A percentile compares a stretch with the other conserved stretches of the same genome.
phyloP scores from a whole-genome alignment of 2,797 vertebrate species.

The Catamblyrhynchus diadema region DNA sequence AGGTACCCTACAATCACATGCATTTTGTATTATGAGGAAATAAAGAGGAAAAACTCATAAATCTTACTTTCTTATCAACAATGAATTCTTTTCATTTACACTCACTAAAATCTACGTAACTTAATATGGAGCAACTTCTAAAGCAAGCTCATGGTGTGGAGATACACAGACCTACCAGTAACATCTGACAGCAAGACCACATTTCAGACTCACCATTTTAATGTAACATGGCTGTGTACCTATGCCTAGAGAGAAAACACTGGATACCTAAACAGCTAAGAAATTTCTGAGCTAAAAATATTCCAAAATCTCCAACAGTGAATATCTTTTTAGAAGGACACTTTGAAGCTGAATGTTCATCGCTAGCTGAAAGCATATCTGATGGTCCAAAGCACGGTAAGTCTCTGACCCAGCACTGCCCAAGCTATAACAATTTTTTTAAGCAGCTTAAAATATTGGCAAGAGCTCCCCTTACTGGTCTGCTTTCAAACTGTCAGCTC shows the following conservation, averaged over 20 bases:
- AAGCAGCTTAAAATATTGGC: conserved; percentile 27
- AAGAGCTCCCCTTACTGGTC: conserved; percentile 67
- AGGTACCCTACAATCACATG: background rate
- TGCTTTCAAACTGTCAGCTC: background rate
- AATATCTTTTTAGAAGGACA: background rate
- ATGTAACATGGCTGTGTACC: background rate
- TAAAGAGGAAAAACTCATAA: background rate
- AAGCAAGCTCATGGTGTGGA: background rate
- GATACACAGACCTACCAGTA: background rate
- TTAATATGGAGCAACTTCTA: background rate
- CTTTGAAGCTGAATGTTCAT: background rate
- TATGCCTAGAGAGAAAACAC: background rate
- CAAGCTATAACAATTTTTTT: background rate
- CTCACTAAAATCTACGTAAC: background rate
- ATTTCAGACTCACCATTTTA: background rate
- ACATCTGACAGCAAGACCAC: background rate
- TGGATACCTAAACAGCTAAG: background rate
- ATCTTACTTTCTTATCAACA: background rate
- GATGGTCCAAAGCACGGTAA: background rate
- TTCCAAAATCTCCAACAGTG: background rate
- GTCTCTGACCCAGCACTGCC: background rate
- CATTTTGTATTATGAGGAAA: background rate
- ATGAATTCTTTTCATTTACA: background rate
- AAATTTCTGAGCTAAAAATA: background rate
- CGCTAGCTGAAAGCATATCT: background rate